Percentiles rank a stretch among this genome's conserved stretches.
These are phyloP conservation scores for Prosapia bicincta DNA, from an alignment of 2,888 invertebrate species.

Conservation along the genomic window DNA sequence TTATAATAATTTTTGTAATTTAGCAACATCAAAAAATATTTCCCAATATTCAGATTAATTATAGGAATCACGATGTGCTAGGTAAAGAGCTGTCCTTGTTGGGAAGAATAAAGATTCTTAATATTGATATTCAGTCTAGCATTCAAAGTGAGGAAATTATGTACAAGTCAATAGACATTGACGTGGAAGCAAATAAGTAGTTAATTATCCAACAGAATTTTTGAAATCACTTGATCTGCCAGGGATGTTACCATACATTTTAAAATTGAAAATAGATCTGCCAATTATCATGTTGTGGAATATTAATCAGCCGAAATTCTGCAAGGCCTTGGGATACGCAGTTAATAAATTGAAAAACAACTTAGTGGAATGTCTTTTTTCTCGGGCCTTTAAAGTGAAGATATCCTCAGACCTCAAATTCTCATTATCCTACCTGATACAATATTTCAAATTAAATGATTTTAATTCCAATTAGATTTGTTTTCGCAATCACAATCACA, in stretches of 20 bases:
- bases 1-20: constrained; percentile 42
- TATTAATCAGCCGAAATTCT: constrained; percentile 39
- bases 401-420: constrained; percentile 36
- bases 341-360: constrained; percentile 38
- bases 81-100: constrained; percentile 42
- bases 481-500: not conserved
- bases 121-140: constrained; percentile 40
- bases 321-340: constrained; percentile 40
- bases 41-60: constrained; percentile 10
- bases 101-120: constrained; percentile 42
- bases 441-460: not conserved
- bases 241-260: constrained; percentile 16
- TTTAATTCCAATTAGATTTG: constrained; percentile 3
- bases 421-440: constrained; percentile 28
- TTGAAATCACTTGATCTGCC: constrained; percentile 38
- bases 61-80: constrained; percentile 26
- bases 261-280: constrained; percentile 39
- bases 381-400: constrained; percentile 37
- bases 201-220: constrained; percentile 37
- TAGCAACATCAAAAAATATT: constrained; percentile 32
- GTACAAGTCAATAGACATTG: constrained; percentile 30
- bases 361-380: constrained; percentile 38
- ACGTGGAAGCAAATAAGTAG: constrained; percentile 22
- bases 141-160: constrained; percentile 37
- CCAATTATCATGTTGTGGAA: constrained; percentile 39